Percentiles rank a stretch among this genome's conserved stretches.
phyloP scores from a whole-genome alignment of 2,888 invertebrate species.

The Sminthurides aquaticus region DNA sequence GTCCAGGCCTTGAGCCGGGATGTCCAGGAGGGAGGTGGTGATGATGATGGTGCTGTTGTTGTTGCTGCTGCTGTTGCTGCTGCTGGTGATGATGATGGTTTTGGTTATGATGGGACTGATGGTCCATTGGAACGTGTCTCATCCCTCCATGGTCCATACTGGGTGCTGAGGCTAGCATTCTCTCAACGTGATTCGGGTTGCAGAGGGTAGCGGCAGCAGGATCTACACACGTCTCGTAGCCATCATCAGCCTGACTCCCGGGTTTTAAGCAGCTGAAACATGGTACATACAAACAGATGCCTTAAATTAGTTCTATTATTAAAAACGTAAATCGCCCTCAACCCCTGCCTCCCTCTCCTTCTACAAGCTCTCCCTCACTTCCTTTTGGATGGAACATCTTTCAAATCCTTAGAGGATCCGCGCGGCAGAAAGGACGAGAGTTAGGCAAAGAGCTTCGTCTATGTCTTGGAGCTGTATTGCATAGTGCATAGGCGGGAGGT shows the following conservation, averaged over 20 bases:
- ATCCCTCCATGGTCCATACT: slow-evolving; percentile 29
- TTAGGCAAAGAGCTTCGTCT: no score
- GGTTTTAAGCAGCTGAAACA: slow-evolving; percentile 49
- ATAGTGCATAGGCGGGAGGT: no score
- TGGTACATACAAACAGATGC: neutral
- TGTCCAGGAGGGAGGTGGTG: slow-evolving; percentile 9
- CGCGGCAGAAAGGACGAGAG: no score
- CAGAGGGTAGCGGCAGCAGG: slow-evolving; percentile 44
- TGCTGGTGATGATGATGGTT: slow-evolving; percentile 25
- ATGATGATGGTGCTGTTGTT: neutral
- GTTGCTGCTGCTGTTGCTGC: slow-evolving; percentile 18
- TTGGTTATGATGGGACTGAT: slow-evolving; percentile 24
- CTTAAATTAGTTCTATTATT: neutral
- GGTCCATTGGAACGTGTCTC: slow-evolving; percentile 26
- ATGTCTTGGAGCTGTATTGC: no score
- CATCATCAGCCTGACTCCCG: slow-evolving; percentile 73
- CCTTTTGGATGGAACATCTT: no score
- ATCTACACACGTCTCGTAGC: slow-evolving; percentile 71
- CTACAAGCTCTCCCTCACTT: neutral
- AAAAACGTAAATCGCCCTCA: neutral
- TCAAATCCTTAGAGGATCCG: no score
- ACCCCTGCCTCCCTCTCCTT: neutral
- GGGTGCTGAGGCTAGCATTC: slow-evolving; percentile 33
- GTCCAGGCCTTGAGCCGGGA: slow-evolving; percentile 28
- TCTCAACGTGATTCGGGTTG: slow-evolving; percentile 47